Evolutionary conservation across 2,888 invertebrate species (phyloP).

Genomic region (Poecilus cupreus): DNA sequence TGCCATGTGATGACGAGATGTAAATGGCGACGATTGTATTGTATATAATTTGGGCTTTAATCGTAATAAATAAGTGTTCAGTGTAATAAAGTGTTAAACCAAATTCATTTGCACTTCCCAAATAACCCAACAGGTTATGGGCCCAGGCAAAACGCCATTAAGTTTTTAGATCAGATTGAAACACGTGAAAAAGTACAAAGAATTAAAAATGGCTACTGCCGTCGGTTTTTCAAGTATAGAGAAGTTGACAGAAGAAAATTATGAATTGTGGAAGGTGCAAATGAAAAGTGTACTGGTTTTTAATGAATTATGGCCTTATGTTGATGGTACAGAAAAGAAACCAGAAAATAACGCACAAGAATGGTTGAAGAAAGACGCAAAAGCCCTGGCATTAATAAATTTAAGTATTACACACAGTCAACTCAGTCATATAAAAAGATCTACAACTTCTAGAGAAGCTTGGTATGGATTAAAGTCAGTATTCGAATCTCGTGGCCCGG

Average conservation of each 20-base stretch:
- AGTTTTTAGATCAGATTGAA: too few species aligned
- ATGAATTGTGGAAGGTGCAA: conserved; percentile 6
- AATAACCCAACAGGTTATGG: too few species aligned
- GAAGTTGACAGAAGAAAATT: neutral
- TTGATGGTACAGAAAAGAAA: neutral
- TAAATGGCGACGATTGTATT: too few species aligned
- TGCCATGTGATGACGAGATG: too few species aligned
- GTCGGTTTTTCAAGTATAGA: conserved; percentile 15
- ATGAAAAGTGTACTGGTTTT: neutral
- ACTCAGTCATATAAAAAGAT: conserved; percentile 48
- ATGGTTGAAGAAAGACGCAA: neutral
- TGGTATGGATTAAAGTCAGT: conserved; percentile 52
- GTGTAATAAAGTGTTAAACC: too few species aligned
- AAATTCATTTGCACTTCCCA: too few species aligned
- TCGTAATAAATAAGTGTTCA: too few species aligned
- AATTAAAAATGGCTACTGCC: neutral
- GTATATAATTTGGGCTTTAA: too few species aligned
- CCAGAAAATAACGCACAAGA: neutral
- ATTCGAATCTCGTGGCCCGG: conserved; percentile 61
- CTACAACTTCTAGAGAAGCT: conserved; percentile 58
- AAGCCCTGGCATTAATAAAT: neutral
- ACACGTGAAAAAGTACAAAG: too few species aligned
- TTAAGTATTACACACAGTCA: neutral
- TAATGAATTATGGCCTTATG: neutral
- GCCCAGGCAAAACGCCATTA: too few species aligned